Evolutionary conservation across 1,140 invertebrate species (phyloP).

Genomic region (Paralvinella palmiformis): DNA sequence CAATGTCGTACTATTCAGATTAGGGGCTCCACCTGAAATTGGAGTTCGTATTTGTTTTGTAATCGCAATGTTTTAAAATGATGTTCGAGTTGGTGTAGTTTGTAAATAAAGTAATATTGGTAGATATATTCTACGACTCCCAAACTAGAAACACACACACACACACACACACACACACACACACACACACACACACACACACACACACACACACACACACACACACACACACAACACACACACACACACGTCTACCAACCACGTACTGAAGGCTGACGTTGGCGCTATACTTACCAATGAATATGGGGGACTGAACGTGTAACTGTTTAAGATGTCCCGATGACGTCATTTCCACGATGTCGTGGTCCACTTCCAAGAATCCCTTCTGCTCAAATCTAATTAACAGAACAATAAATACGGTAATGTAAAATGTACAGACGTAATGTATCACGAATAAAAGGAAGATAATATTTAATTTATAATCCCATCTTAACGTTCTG

Average conservation of each 20-base stretch:
- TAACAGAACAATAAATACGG: conserved; percentile 23
- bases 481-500: neutral
- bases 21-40: conserved; percentile 74
- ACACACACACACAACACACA: too few relatives aligned
- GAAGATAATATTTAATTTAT: neutral
- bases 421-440: neutral
- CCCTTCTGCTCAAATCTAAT: conserved; percentile 80
- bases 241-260: neutral
- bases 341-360: conserved; percentile 67
- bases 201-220: too few relatives aligned
- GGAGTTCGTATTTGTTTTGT: too few relatives aligned
- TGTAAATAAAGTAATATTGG: neutral
- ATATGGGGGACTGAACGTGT: conserved; percentile 76
- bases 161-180: too few relatives aligned
- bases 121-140: neutral
- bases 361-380: conserved; percentile 76
- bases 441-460: neutral
- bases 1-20: conserved; percentile 61
- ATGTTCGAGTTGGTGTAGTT: neutral
- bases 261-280: conserved; percentile 6
- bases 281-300: conserved; percentile 64
- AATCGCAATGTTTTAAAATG: neutral
- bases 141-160: neutral
- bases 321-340: conserved; percentile 76
- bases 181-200: too few relatives aligned